Evolutionary conservation across 1,140 invertebrate genomes (phyloP), one percentile per base, ranked within the genome.

Genomic region (Akabosia matsudoensis): DNA sequence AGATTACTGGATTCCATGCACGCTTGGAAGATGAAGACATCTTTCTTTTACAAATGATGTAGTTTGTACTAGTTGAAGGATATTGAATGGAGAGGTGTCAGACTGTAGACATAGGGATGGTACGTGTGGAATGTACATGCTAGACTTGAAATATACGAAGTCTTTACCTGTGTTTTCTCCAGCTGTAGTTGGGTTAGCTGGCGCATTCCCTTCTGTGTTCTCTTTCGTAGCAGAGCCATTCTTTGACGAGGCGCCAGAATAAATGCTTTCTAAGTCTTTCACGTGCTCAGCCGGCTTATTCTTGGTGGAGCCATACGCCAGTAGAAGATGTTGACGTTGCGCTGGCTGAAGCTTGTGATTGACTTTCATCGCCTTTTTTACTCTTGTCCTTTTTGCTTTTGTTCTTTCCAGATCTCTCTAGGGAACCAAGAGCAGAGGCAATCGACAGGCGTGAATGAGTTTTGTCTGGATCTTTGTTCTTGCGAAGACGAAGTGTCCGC

Each of bases 401-500:
- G 24, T 34, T 45, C 45, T 72, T 72, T 3, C 70, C 34, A 4
- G 70, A 24, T 18, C 70, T 33, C 22, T 72, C 70, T 13, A 72
- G 33, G 1, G 70, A 72, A 7, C 33, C 70, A 2, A 72, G 26
- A 31, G 61, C 61, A 10, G 33, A 45, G 7, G 70, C 24, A 2
- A 72, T 34, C 1, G 70, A 72, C 4, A 72, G n/a, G 16, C 70
- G 13, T 24, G 70, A 72, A 4, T 34, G 37, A 31, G 61, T 30
- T 67, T 67, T 67, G 13, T 51, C 33, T 14, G 70, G 37, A 72
- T 72, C 70, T 72, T 34, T 72, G 13, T 71, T 37, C 28, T 74
- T 75, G 18, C 76, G 52, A 2, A 78, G 34, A 13, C 78, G 54
- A 31, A 81, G 78, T 3, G 80, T 81, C 31, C 80, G 18, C 74